A percentile compares a stretch with the other conserved stretches of the same genome.
Evolutionary conservation across 2,113 vertebrate genomes (phyloP).

Genomic region (Equus przewalskii): DNA sequence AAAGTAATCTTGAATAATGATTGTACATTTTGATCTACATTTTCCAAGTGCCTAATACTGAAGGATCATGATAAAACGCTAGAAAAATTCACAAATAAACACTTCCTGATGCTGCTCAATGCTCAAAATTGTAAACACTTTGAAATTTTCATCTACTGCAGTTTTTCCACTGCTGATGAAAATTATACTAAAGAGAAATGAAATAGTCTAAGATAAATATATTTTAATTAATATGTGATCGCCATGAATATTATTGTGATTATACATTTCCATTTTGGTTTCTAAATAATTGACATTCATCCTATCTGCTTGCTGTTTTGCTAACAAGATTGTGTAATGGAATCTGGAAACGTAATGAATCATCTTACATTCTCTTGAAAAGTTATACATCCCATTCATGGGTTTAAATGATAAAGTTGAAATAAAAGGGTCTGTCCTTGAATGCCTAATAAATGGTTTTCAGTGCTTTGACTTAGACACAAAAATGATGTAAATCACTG

Average conservation of each 20-base stretch:
- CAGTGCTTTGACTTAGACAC: slow-evolving; percentile 18
- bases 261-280: background rate
- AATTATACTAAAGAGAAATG: slow-evolving; percentile 44
- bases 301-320: slow-evolving; percentile 26
- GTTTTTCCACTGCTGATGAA: background rate
- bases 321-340: background rate
- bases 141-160: background rate
- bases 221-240: slow-evolving; percentile 49
- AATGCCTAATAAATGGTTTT: slow-evolving; percentile 34
- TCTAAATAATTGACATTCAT: slow-evolving; percentile 52
- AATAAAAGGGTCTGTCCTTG: slow-evolving; percentile 9
- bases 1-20: slow-evolving; percentile 41
- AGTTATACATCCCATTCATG: background rate
- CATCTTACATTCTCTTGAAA: slow-evolving; percentile 51
- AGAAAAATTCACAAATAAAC: background rate
- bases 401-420: slow-evolving; percentile 63
- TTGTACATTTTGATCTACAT: background rate
- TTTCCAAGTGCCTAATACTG: background rate
- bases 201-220: slow-evolving; percentile 32
- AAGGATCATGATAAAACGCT: background rate
- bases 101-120: background rate
- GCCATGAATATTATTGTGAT: slow-evolving; percentile 60
- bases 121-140: slow-evolving; percentile 40
- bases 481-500: background rate
- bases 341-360: slow-evolving; percentile 1